These are phyloP conservation scores for Leptinotarsa texana DNA, from an alignment of 1,140 invertebrate species.

Conservation along the genomic window DNA sequence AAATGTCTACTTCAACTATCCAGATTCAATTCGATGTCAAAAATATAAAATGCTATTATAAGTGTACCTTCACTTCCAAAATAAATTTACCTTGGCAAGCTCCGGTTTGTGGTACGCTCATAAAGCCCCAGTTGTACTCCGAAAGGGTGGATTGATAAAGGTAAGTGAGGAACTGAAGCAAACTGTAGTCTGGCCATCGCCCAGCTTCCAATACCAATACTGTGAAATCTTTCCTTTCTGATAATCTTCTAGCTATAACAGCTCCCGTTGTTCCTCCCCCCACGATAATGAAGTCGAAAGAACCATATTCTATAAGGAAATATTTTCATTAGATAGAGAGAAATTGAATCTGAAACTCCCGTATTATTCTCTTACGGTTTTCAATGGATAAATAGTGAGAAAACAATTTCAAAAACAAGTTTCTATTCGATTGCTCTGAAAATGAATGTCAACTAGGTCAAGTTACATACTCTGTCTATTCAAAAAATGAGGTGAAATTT, in stretches of 20 bases:
- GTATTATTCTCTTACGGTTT: too few species aligned
- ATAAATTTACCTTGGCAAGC: conserved; percentile 16
- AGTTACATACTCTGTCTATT: too few species aligned
- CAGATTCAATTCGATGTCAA: too few species aligned
- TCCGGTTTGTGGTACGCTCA: conserved; percentile 16
- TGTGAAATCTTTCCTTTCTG: conserved; percentile 11
- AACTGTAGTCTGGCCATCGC: neutral
- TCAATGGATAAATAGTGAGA: too few species aligned
- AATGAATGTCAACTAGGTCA: too few species aligned
- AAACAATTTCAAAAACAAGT: too few species aligned
- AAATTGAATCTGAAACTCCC: too few species aligned
- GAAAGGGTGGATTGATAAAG: neutral
- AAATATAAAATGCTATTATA: too few species aligned
- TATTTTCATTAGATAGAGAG: neutral
- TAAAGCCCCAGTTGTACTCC: conserved; percentile 19
- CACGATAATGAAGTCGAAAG: conserved; percentile 22
- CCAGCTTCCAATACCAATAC: conserved; percentile 20
- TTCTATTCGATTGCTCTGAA: too few species aligned
- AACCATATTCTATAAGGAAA: conserved; percentile 14
- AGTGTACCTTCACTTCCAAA: too few species aligned
- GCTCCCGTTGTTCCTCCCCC: conserved; percentile 16
- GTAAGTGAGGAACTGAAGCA: neutral
- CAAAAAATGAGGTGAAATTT: too few species aligned
- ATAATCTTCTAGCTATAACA: conserved; percentile 16
- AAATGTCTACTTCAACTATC: too few species aligned